Conservation (phyloP, 2,113 vertebrate genomes). For the Barbus barbus region DNA sequence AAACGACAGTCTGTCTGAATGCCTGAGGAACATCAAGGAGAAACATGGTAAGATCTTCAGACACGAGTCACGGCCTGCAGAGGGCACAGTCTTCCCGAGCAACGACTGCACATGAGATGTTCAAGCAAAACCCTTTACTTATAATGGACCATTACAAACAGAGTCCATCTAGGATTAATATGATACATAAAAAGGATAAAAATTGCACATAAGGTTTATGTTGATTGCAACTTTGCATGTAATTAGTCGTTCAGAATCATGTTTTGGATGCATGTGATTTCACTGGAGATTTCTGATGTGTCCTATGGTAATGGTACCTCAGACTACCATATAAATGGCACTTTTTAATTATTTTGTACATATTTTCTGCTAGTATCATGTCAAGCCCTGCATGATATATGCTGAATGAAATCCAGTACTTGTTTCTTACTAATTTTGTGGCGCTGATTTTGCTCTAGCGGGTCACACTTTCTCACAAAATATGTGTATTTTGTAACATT, state of each 20-base stretch:
- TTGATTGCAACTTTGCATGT: background rate
- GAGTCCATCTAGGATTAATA: background rate
- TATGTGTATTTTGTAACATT: background rate
- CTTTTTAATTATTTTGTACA: background rate
- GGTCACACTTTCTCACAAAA: background rate
- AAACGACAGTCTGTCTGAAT: conserved; percentile 54
- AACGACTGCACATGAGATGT: background rate
- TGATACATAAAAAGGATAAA: background rate
- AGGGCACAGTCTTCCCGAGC: conserved; percentile 3
- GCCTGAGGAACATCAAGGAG: conserved; percentile 60
- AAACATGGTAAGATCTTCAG: conserved; percentile 62
- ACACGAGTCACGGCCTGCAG: conserved; percentile 1
- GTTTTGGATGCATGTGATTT: background rate
- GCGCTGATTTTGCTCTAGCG: background rate
- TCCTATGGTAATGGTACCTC: no score
- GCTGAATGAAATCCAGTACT: background rate
- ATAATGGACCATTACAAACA: background rate
- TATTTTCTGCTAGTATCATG: background rate
- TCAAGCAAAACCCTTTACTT: background rate
- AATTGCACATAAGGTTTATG: background rate
- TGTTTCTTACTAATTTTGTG: background rate
- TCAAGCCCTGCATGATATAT: background rate
- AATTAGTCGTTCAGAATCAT: background rate
- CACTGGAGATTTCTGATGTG: background rate
- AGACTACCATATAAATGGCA: background rate